These are phyloP conservation scores for Heliornis fulica DNA, from an alignment of 2,113 vertebrate species.

Conservation along the genomic window DNA sequence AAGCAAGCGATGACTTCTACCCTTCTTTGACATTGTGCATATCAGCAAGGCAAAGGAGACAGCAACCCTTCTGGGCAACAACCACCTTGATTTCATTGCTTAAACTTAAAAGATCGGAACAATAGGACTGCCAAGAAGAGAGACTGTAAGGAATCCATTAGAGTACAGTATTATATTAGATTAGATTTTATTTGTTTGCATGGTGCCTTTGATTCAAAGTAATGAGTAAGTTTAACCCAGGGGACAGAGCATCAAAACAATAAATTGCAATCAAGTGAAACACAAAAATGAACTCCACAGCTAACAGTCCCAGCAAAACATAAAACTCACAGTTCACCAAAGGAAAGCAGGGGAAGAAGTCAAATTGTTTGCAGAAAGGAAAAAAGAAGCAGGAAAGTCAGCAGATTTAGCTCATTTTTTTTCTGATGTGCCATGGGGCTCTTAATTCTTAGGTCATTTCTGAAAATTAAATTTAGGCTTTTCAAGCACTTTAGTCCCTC, in stretches of 20 bases:
- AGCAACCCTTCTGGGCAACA: neutral
- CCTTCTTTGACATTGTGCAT: neutral
- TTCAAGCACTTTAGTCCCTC: neutral
- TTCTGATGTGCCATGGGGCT: neutral
- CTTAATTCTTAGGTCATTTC: neutral
- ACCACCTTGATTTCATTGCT: slow-evolving; percentile 10
- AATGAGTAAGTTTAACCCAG: slow-evolving; percentile 42
- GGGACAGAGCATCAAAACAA: slow-evolving; percentile 22
- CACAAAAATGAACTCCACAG: neutral
- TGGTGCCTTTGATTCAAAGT: slow-evolving; percentile 54
- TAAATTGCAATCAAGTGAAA: slow-evolving; percentile 30
- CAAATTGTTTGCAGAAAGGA: neutral
- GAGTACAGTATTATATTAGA: slow-evolving; percentile 31
- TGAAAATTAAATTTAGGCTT: neutral
- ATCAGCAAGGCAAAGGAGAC: neutral
- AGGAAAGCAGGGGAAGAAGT: neutral
- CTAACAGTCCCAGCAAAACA: neutral
- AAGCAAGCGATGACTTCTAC: neutral
- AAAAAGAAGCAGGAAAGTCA: neutral
- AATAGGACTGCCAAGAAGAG: slow-evolving; percentile 28
- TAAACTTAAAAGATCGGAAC: slow-evolving; percentile 13
- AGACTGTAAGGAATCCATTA: slow-evolving; percentile 60
- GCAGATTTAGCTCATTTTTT: neutral
- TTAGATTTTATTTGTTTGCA: slow-evolving; percentile 60
- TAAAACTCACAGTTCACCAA: neutral